Conservation (phyloP, 2,797 vertebrate species). For the Esox lucius region DNA sequence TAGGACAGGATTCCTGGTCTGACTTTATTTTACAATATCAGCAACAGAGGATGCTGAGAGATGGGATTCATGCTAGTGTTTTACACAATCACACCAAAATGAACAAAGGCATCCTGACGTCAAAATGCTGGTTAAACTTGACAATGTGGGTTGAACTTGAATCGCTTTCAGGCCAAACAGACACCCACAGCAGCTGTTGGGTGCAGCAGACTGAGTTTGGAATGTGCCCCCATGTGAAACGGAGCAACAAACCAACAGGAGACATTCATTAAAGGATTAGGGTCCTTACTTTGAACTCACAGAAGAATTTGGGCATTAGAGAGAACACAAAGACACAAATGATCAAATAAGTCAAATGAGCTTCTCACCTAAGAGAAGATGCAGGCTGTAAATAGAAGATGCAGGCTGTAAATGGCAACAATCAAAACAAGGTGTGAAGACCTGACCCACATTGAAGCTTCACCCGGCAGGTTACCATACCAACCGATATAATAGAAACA, state of each 20-base stretch:
- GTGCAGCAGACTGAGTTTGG: conserved; percentile 51
- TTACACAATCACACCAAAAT: conserved; percentile 28
- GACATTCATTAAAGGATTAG: conserved; percentile 69
- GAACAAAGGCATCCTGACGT: conserved; percentile 30
- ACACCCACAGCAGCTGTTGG: conserved; percentile 61
- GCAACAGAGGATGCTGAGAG: not conserved
- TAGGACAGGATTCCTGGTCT: too few species aligned
- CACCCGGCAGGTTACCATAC: conserved; percentile 61
- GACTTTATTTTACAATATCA: too few species aligned
- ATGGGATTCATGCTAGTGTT: conserved; percentile 3
- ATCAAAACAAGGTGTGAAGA: conserved; percentile 66
- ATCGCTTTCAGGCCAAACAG: not conserved
- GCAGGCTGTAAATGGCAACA: conserved; percentile 60
- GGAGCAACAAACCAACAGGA: conserved; percentile 57
- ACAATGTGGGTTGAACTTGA: conserved; percentile 47
- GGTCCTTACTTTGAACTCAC: conserved; percentile 66
- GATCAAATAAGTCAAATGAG: conserved; percentile 66
- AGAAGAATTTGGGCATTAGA: conserved; percentile 64
- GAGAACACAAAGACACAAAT: conserved; percentile 43
- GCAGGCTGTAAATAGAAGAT: too few species aligned
- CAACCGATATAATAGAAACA: conserved; percentile 36
- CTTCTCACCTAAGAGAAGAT: conserved; percentile 65
- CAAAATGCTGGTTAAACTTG: conserved; percentile 44
- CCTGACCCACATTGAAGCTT: conserved; percentile 41
- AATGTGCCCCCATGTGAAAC: conserved; percentile 63